Conservation (phyloP, 2,797 vertebrate species). For the Sebastes taczanowskii region DNA sequence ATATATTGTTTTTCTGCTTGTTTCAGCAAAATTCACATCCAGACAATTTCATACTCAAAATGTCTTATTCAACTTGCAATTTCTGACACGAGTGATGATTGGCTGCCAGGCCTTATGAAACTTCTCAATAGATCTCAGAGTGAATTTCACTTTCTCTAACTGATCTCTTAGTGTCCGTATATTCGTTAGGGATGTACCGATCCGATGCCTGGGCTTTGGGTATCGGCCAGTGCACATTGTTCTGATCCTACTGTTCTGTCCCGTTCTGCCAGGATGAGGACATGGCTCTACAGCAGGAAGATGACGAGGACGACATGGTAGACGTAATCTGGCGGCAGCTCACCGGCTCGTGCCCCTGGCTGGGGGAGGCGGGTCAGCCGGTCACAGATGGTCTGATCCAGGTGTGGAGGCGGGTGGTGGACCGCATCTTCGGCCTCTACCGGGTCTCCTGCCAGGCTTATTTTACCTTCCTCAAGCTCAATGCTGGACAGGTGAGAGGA, state of each 20-base stretch:
- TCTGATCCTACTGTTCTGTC: neutral
- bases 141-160: neutral
- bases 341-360: conserved; percentile 91
- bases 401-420: conserved; percentile 95
- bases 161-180: too few relatives aligned
- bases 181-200: too few relatives aligned
- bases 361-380: conserved; percentile 89
- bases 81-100: neutral
- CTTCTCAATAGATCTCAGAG: neutral
- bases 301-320: conserved; percentile 95
- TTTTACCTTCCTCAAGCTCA: conserved; percentile 98
- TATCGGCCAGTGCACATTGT: neutral
- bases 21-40: neutral
- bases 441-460: conserved; percentile 96
- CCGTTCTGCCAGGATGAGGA: conserved; percentile 90
- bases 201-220: too few relatives aligned
- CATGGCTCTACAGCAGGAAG: conserved; percentile 95
- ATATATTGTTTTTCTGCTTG: neutral
- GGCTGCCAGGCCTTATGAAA: neutral
- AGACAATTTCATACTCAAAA: neutral
- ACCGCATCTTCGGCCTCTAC: conserved; percentile 97
- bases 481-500: conserved; percentile 90
- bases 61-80: neutral
- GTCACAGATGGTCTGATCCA: conserved; percentile 93
- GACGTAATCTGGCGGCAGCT: conserved; percentile 97